Evolutionary conservation across 2,888 invertebrate genomes (phyloP).

Genomic region (Colletes collaris): DNA sequence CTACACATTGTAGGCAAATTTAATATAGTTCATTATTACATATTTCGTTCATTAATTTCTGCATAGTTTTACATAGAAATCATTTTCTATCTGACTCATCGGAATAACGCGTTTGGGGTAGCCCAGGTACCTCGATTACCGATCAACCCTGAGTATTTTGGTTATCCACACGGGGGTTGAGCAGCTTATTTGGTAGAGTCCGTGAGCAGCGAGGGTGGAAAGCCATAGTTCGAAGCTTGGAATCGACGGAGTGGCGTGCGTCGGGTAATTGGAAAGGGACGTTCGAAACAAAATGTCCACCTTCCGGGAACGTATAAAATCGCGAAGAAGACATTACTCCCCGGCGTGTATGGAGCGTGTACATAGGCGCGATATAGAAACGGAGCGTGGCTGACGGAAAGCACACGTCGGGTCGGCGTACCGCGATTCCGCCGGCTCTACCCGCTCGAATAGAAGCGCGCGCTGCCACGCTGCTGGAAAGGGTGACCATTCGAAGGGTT

Average conservation of each 20-base stretch:
- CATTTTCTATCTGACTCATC: too few species aligned
- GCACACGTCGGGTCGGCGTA: conserved; percentile 37
- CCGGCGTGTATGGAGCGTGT: not conserved
- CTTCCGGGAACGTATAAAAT: conserved; percentile 1
- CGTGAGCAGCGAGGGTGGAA: too few species aligned
- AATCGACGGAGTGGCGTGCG: not conserved
- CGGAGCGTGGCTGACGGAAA: conserved; percentile 25
- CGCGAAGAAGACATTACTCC: not conserved
- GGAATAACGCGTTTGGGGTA: too few species aligned
- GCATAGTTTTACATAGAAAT: too few species aligned
- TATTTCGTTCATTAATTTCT: too few species aligned
- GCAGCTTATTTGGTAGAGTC: too few species aligned
- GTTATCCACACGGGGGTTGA: too few species aligned
- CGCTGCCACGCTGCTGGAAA: conserved; percentile 47
- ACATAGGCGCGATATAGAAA: conserved; percentile 23
- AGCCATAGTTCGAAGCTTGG: too few species aligned
- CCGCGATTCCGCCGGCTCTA: conserved; percentile 41
- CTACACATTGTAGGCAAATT: too few species aligned
- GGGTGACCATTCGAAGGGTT: conserved; percentile 76
- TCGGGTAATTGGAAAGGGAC: not conserved
- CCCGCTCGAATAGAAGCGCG: conserved; percentile 36
- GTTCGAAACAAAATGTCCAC: not conserved
- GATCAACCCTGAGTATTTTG: too few species aligned
- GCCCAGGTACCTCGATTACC: too few species aligned
- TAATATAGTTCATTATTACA: too few species aligned